Base-by-base conservation (phyloP, 2,888 invertebrate species). In the Dioctria linearis region DNA sequence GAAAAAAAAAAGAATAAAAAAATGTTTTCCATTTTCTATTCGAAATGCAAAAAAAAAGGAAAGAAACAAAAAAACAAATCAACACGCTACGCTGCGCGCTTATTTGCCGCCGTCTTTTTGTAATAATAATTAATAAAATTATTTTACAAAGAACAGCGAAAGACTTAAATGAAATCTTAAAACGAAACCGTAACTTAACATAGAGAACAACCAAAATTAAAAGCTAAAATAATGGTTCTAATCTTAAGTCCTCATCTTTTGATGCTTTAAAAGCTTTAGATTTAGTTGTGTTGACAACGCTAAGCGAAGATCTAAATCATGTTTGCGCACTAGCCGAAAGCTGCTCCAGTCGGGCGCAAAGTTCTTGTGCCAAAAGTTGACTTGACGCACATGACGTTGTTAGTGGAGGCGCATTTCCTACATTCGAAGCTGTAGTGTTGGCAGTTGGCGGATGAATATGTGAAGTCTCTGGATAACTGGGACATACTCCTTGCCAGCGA, bases 401-500 rank as follows among this genome's bases (percentile, higher is more conserved):
- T 25, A 25, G 25, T 61, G 85, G 85, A 81, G 84, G 84, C 9
- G 76, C 13, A 25, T 63, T 39, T 46, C 46, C 46, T n/a, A 51
- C 51, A 5, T 59, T 63, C 13, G 46, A 25, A 11, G 76, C 11
- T 3, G 43, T 66, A 25, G 57, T 39, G 9, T 25, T 78, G 51
- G 78, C 49, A 4, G 66, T 9, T 25, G 71, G 84, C 78, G 81
- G 85, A 85, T 66, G 86, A 85, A 75, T 86, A 86, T 76, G 79
- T 81, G 85, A 83, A 25, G 86, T 86, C 83, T 88, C 88, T 57
- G 86, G 90, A 86, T 84, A 90, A 87, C 84, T 90, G 86, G 86
- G 88, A 86, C 94, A 94, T 83, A 92, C 91, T 67, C 94, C 94
- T 85, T 91, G 90, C 94, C 94, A 94, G 84, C 92, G 92, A 82